These are phyloP conservation scores for Stichopus chloronotus DNA, from an alignment of 35 echinoderm and acorn worm genomes.

Conservation along the genomic window DNA sequence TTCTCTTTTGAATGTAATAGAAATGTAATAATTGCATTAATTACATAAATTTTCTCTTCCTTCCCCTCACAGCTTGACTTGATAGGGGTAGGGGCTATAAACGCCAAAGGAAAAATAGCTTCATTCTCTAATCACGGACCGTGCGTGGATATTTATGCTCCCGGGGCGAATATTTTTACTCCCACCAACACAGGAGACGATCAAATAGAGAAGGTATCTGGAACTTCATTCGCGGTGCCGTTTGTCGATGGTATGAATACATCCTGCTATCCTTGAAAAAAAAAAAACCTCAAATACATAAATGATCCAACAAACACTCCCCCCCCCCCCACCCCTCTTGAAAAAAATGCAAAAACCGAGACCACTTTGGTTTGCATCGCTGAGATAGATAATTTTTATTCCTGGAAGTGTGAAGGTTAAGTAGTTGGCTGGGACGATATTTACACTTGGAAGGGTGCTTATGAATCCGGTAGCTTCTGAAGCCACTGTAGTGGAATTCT, in stretches of 20 bases:
- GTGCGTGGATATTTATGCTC: slow-evolving; percentile 45
- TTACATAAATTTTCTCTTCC: not conserved
- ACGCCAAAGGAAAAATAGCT: slow-evolving; percentile 21
- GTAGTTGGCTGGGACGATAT: no score
- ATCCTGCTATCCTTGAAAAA: not conserved
- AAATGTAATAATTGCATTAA: no score
- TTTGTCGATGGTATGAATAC: slow-evolving; percentile 51
- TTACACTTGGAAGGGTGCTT: no score
- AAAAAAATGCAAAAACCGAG: no score
- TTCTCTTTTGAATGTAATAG: no score
- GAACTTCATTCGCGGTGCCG: slow-evolving; percentile 5
- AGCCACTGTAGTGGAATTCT: no score
- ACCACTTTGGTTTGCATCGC: no score
- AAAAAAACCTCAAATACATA: not conserved
- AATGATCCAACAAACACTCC: not conserved
- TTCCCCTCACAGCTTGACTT: not conserved
- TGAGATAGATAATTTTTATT: no score
- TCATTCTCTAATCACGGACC: slow-evolving; percentile 24
- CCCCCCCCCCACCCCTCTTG: no score
- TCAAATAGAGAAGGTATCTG: not conserved
- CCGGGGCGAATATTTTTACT: slow-evolving; percentile 38
- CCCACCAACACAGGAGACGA: not conserved
- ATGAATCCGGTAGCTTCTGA: no score
- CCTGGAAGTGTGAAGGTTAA: no score
- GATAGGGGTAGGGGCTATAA: slow-evolving; percentile 30